Base-by-base conservation (phyloP, 2,113 vertebrate species). In the Grammomys surdaster region DNA sequence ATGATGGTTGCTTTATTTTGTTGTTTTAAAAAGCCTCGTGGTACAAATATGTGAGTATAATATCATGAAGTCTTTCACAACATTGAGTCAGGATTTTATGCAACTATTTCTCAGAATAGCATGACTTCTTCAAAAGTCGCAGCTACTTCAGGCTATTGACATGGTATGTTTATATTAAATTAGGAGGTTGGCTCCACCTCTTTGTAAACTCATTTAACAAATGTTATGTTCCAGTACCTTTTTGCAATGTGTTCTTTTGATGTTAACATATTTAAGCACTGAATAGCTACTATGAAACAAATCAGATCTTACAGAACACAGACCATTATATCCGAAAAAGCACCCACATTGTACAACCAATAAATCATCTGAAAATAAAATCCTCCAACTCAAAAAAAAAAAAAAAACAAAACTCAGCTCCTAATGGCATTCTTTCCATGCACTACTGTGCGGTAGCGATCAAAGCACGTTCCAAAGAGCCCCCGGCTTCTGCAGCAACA, bases 291-390 rank as follows among this genome's bases (percentile, higher is more conserved):
- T 91, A 63, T 56, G 19, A 54, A 82, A 92, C 13, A 89, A 93
- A 63, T 12, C 54, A 78, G 80, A 13, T 92, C 72, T 82, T 69
- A 54, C 22, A 95, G 40, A 93, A 96, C 54, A 13, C 28, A 95
- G 60, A 54, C 90, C 24, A 46, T 51, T 86, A 19, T 73, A 88
- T 63, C 40, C 77, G 46, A 63, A 95, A 72, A 82, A 73, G 46
- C 7, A 51, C 77, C 75, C 86, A 91, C 70, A 87, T 43, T 88
- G 22, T 10, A 77, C 22, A 88, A 60, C 46, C 40, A 58, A 28
- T 33, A 92, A 89, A 17, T 92, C 65, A 75, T 20, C 10, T 72
- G 48, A 65, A 89, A 93, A 90, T 88, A 95, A 91, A 96, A 91
- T n/a, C 87, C 81, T 94, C 70, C 31, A 33, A 80, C 24, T 46